phyloP scores from a whole-genome alignment of 1,140 invertebrate species.

The Stegodyphus mimosarum region DNA sequence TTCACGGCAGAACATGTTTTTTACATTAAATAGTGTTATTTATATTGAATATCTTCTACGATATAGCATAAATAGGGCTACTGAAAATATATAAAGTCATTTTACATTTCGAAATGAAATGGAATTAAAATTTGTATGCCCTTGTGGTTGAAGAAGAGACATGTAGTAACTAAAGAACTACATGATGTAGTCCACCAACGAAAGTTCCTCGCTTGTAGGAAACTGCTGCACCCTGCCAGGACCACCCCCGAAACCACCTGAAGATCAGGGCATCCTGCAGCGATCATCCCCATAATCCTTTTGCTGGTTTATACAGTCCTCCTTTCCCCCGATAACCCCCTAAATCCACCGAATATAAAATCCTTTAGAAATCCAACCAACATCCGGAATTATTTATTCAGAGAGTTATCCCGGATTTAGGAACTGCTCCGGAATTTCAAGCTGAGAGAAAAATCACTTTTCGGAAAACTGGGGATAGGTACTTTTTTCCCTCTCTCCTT shows the following conservation, averaged over 20 bases:
- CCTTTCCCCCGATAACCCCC: slow-evolving; percentile 17
- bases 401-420: slow-evolving; percentile 53
- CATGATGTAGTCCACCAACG: neutral
- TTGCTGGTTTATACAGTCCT: neutral
- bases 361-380: slow-evolving; percentile 41
- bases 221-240: neutral
- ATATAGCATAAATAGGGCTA: too few relatives aligned
- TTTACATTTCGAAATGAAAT: too few relatives aligned
- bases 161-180: too few relatives aligned
- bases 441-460: slow-evolving; percentile 59
- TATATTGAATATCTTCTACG: too few relatives aligned
- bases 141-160: too few relatives aligned
- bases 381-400: slow-evolving; percentile 60
- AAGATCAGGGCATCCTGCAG: slow-evolving; percentile 20
- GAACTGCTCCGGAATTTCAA: slow-evolving; percentile 52
- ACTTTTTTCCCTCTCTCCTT: neutral
- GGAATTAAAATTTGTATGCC: too few relatives aligned
- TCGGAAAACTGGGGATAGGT: neutral
- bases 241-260: slow-evolving; percentile 36
- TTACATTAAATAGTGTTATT: too few relatives aligned
- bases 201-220: slow-evolving; percentile 35
- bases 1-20: too few relatives aligned
- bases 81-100: too few relatives aligned
- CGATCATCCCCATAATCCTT: slow-evolving; percentile 42
- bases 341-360: slow-evolving; percentile 56